Evolutionary conservation across 2,888 invertebrate species (phyloP).

Genomic region (Lordiphosa andalusiaca): DNA sequence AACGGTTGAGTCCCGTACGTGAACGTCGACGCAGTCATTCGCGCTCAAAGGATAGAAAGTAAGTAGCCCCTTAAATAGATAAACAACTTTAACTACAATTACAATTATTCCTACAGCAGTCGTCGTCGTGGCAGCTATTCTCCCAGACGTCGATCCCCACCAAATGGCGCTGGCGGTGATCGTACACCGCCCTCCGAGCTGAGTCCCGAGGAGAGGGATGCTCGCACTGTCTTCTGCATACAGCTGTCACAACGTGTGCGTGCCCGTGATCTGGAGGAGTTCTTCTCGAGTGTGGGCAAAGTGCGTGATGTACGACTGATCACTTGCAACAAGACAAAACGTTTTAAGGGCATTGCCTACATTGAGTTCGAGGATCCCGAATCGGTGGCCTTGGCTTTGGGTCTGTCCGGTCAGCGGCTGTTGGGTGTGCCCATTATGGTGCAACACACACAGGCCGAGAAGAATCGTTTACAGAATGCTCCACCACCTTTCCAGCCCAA

Average conservation of each 20-base stretch:
- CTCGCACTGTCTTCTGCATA: constrained; percentile 99
- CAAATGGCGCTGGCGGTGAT: constrained; percentile 82
- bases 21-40: constrained; percentile 72
- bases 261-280: constrained; percentile 97
- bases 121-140: constrained; percentile 80
- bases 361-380: constrained; percentile 99
- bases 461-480: constrained; percentile 94
- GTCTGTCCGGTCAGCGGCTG: constrained; percentile 96
- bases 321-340: constrained; percentile 98
- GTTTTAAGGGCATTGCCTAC: constrained; percentile 99
- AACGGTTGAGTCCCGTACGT: constrained; percentile 69
- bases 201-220: constrained; percentile 98
- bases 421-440: constrained; percentile 98
- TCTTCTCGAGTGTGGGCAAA: constrained; percentile 99
- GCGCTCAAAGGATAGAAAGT: constrained; percentile 75
- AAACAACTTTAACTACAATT: neutral
- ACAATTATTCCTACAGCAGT: constrained; percentile 37
- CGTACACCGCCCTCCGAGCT: constrained; percentile 86
- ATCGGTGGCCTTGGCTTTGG: constrained; percentile 96
- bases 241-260: constrained; percentile 96
- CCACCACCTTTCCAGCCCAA: constrained; percentile 92
- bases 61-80: constrained; percentile 15
- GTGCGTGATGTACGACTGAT: constrained; percentile 98
- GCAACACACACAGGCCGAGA: constrained; percentile 98
- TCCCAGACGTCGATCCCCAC: constrained; percentile 78